A percentile compares a stretch with the other conserved stretches of the same genome.
These are phyloP conservation scores for Malurus alboscapulatus DNA, from an alignment of 2,113 vertebrate genomes.

Conservation along the genomic window DNA sequence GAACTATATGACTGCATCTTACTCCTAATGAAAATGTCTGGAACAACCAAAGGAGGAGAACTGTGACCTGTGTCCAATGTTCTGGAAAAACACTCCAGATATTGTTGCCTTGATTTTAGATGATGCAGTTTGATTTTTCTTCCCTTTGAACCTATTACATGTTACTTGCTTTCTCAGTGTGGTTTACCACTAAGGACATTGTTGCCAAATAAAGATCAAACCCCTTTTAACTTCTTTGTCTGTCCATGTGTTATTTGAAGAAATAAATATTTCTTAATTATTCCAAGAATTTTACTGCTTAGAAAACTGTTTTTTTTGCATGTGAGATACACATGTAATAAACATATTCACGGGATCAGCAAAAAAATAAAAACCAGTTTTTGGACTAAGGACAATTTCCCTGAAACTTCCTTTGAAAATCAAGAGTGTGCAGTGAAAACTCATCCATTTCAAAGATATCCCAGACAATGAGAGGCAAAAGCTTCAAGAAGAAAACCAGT, in stretches of 20 bases:
- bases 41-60: neutral
- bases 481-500: neutral
- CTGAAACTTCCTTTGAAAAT: neutral
- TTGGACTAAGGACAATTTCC: neutral
- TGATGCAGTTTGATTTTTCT: neutral
- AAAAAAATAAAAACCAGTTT: neutral
- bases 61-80: fast-evolving
- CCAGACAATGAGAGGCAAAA: neutral
- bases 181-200: neutral
- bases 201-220: neutral
- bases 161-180: neutral
- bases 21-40: neutral
- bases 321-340: neutral
- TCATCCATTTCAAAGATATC: neutral
- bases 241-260: neutral
- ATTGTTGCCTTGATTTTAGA: neutral
- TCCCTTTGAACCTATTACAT: neutral
- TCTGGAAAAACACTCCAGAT: neutral
- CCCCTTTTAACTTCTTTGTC: neutral
- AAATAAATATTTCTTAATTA: neutral
- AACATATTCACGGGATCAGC: neutral
- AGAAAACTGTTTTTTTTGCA: neutral
- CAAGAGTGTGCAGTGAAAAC: neutral
- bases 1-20: neutral
- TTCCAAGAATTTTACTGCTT: neutral